Evolutionary conservation across 2,113 vertebrate species (phyloP), one percentile per base, ranked within the genome.

Genomic region (Rallus limicola): DNA sequence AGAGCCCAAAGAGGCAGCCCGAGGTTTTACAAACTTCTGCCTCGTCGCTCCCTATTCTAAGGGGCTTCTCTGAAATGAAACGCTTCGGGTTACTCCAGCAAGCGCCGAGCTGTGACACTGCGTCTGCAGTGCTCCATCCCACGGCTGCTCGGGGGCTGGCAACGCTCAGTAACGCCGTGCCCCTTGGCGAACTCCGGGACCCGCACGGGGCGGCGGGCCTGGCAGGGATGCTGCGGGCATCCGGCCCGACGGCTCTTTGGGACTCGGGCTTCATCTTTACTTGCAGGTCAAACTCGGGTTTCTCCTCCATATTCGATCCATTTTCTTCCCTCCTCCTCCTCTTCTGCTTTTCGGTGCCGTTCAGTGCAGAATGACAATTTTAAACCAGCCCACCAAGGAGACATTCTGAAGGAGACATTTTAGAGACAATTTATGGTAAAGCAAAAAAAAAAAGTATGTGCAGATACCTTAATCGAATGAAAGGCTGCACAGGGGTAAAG

Each of bases 261-360:
- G 74, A 70, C 8, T 38, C 24, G 5, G 74, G 20, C 4, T 6
- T n/a, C 86, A 3, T 15, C 86, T 29, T 15, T 5, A 38, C 77
- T 71, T 63, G 80, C 91, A 6, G 91, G 82, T 94, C 88, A 83
- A 88, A 86, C 68, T 64, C 76, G 79, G 5, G 33, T 74, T 88
- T 87, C 92, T 95, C 74, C 90, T 96, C 86, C 95, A 70, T 86
- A 25, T 86, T 89, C 74, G 26, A 81, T 86, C 91, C n/a, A n/a
- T 88, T 92, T 91, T 76, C 91, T 94, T 53, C 85, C 86, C 78
- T 87, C 74, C 84, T 94, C 89, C 62, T 26, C 93, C 94, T 86
- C 93, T 81, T 94, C 86, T 44, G 70, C 77, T 89, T 93, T 82
- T 93, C 48, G 86, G 64, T 86, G 90, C 88, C 63, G 92, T 86